Evolutionary conservation across 2,113 vertebrate species (phyloP).

Genomic region (Chloropsis cyanopogon): DNA sequence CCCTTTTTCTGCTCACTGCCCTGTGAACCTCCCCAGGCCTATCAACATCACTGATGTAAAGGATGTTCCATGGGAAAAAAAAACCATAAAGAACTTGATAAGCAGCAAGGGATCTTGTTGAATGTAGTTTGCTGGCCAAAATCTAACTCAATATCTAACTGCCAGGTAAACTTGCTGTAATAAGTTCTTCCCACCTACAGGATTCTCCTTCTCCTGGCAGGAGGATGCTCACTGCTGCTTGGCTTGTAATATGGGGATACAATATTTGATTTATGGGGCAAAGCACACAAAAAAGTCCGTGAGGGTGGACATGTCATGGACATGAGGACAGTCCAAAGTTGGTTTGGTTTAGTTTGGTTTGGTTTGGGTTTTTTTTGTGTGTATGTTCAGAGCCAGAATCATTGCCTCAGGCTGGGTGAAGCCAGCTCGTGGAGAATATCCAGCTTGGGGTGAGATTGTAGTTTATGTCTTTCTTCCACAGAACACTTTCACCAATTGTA

Average conservation of each 20-base stretch:
- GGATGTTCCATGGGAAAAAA: neutral
- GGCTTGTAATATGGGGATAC: rapidly evolving
- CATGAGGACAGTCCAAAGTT: rapidly evolving
- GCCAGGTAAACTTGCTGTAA: neutral
- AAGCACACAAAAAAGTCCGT: neutral
- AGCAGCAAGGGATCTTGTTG: neutral
- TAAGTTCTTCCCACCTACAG: neutral
- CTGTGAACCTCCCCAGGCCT: neutral
- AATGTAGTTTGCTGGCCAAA: neutral
- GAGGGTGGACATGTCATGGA: neutral
- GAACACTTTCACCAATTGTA: neutral
- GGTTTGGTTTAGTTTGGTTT: neutral
- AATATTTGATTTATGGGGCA: neutral
- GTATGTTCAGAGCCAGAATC: neutral
- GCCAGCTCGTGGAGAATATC: neutral
- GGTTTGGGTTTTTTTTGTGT: neutral
- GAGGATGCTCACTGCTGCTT: neutral
- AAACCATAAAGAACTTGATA: neutral
- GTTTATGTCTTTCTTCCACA: neutral
- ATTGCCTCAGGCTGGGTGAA: neutral
- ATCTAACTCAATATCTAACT: neutral
- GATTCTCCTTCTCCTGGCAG: neutral
- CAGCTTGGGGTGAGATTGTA: neutral
- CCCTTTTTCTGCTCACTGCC: neutral
- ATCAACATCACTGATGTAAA: rapidly evolving